Evolutionary conservation across 2,888 invertebrate genomes (phyloP).

Genomic region (Adineta ricciae): DNA sequence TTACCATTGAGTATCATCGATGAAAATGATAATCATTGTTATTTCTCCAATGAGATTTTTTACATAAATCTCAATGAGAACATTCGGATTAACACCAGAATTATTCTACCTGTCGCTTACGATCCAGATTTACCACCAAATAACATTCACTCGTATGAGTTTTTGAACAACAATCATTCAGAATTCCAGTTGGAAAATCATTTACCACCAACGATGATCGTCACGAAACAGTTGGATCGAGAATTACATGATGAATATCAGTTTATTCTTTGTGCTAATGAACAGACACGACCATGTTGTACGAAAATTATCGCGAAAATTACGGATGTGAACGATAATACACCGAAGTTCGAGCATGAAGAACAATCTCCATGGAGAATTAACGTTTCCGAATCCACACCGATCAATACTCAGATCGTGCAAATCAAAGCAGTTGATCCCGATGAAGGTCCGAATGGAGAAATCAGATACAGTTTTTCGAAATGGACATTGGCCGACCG

Average conservation of each 20-base stretch:
- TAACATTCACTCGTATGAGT: background rate
- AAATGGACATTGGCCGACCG: background rate
- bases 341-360: background rate
- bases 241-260: background rate
- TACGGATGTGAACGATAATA: background rate
- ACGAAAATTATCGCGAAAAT: background rate
- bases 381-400: background rate
- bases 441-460: slow-evolving; percentile 36
- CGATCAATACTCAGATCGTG: background rate
- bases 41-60: background rate
- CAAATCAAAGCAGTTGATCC: slow-evolving; percentile 35
- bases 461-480: slow-evolving; percentile 36
- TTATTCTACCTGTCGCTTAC: background rate
- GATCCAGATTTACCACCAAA: background rate
- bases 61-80: background rate
- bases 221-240: background rate
- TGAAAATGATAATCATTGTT: background rate
- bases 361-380: background rate
- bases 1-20: background rate
- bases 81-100: background rate
- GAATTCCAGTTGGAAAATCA: background rate
- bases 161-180: background rate
- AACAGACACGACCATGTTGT: background rate
- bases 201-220: background rate
- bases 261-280: background rate